phyloP scores from a whole-genome alignment of 1,140 invertebrate species.

The Lepidurus apus region DNA sequence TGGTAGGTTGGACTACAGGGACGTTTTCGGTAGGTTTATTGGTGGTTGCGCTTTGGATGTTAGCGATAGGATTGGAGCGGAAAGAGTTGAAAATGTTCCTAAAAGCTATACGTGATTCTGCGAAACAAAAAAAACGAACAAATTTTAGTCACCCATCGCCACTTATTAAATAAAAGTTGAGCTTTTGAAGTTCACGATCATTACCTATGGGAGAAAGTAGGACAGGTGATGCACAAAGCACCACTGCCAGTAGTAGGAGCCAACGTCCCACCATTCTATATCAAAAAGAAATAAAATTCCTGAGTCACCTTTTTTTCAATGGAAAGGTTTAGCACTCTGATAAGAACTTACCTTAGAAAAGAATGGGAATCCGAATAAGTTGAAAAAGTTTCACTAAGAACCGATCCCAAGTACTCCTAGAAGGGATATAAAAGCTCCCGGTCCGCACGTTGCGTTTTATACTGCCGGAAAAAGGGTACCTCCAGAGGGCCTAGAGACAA shows the following conservation, averaged over 20 bases:
- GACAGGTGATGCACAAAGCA: slow-evolving; percentile 11
- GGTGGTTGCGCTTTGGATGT: neutral
- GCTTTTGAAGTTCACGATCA: neutral
- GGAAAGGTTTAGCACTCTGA: neutral
- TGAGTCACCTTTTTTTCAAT: neutral
- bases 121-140: neutral
- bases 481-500: neutral
- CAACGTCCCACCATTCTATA: neutral
- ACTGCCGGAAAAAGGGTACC: neutral
- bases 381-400: neutral
- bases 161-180: neutral
- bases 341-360: neutral
- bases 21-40: neutral
- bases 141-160: neutral
- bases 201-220: neutral
- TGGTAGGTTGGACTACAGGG: neutral
- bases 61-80: neutral
- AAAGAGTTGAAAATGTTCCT: neutral
- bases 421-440: neutral
- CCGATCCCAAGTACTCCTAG: slow-evolving; percentile 17
- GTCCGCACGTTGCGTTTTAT: neutral
- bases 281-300: neutral
- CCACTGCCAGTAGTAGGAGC: slow-evolving; percentile 11
- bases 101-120: neutral
- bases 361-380: neutral